A percentile compares a stretch with the other conserved stretches of the same genome.
Evolutionary conservation across 2,888 invertebrate genomes (phyloP).

Genomic region (Rhimphoctona megacephalus): DNA sequence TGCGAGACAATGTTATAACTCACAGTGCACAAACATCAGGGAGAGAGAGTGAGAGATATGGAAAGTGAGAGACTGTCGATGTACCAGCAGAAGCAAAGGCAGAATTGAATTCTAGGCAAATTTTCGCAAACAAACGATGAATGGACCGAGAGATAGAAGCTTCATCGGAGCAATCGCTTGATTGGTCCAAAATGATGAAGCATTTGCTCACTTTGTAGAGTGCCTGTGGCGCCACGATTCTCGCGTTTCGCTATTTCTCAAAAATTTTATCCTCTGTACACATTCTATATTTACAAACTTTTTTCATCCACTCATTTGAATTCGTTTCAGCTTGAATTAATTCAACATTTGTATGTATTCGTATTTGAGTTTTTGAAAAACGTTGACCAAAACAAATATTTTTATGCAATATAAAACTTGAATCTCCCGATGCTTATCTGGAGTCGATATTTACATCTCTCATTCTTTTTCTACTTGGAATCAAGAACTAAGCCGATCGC

Average conservation of each 20-base stretch:
- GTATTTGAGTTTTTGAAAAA: not conserved
- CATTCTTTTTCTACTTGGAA: not conserved
- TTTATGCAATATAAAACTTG: not conserved
- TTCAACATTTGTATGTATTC: not conserved
- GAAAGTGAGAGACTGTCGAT: not conserved
- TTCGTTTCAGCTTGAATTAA: not conserved
- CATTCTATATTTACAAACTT: not conserved
- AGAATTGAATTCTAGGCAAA: constrained; percentile 52
- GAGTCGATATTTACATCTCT: too few species aligned
- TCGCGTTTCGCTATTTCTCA: constrained; percentile 8
- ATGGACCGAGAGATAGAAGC: constrained; percentile 43
- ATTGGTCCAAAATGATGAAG: constrained; percentile 62
- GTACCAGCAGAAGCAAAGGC: constrained; percentile 12
- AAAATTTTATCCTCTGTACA: not conserved
- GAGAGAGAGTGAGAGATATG: constrained; percentile 1
- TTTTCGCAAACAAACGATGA: constrained; percentile 51
- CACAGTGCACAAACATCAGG: constrained; percentile 14
- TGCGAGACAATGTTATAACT: constrained; percentile 27
- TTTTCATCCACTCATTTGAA: not conserved
- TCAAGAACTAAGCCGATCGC: too few species aligned
- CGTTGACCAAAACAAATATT: not conserved
- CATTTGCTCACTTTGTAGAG: constrained; percentile 52
- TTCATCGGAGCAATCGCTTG: constrained; percentile 56
- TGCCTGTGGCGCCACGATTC: constrained; percentile 42
- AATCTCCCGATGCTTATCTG: too few species aligned